phyloP scores from a whole-genome alignment of 2,797 vertebrate species.

The Hapalemur alaotrensis region DNA sequence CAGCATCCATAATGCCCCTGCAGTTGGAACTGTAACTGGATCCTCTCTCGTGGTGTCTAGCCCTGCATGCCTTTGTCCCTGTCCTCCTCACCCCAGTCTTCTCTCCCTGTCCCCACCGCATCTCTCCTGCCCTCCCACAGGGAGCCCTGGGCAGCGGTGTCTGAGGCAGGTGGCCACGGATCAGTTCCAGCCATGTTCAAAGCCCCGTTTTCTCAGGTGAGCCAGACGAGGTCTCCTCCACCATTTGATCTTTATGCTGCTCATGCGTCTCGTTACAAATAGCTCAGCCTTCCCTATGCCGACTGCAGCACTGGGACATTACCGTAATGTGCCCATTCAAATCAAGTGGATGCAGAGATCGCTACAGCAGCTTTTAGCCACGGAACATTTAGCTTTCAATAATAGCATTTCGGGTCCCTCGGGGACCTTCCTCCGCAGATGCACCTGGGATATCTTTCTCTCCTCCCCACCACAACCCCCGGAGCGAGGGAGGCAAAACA shows the following conservation, averaged over 20 bases:
- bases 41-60: neutral
- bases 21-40: neutral
- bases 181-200: neutral
- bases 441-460: slow-evolving; percentile 46
- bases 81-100: neutral
- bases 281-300: slow-evolving; percentile 27
- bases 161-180: neutral
- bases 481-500: neutral
- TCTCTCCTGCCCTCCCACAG: neutral
- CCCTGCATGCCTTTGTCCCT: neutral
- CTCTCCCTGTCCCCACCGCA: accelerated
- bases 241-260: slow-evolving; percentile 66
- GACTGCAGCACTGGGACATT: slow-evolving; percentile 57
- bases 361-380: slow-evolving; percentile 68
- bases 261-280: slow-evolving; percentile 64
- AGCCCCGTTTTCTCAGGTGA: slow-evolving; percentile 38
- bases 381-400: slow-evolving; percentile 73
- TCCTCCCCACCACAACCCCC: neutral
- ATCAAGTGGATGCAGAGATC: slow-evolving; percentile 73
- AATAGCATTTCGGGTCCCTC: slow-evolving; percentile 66
- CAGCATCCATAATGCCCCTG: accelerated
- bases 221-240: neutral
- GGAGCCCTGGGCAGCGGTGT: neutral
- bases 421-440: slow-evolving; percentile 38
- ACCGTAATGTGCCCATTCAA: slow-evolving; percentile 71